Conservation (phyloP, 2,113 vertebrate species). For the Microcebus tavaratra region DNA sequence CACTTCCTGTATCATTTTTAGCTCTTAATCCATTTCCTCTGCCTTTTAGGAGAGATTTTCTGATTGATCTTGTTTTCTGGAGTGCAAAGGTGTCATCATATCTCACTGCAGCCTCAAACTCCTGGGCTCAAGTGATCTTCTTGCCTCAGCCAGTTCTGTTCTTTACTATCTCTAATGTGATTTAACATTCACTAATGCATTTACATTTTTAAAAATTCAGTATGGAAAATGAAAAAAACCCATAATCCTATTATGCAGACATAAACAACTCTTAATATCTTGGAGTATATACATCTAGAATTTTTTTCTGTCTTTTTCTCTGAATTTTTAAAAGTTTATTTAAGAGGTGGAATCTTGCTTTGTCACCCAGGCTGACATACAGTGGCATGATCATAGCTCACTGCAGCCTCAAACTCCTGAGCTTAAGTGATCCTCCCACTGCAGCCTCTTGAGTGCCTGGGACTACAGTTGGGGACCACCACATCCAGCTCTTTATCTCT, state of each 20-base stretch:
- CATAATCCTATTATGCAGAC: not conserved
- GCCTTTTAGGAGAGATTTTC: conserved; percentile 40
- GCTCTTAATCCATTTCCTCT: conserved; percentile 46
- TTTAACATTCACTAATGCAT: conserved; percentile 8
- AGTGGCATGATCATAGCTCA: no score
- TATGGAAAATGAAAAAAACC: not conserved
- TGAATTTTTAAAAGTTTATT: not conserved
- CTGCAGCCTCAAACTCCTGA: no score
- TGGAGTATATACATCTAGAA: not conserved
- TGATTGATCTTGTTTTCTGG: conserved; percentile 38
- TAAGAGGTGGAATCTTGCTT: no score
- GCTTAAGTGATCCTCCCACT: no score
- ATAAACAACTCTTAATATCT: not conserved
- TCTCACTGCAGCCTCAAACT: no score
- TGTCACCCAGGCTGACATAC: no score
- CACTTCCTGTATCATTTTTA: conserved; percentile 59
- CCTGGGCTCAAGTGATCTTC: no score
- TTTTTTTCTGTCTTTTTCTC: not conserved
- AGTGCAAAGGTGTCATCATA: not conserved
- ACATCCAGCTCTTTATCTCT: not conserved
- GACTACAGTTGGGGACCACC: no score
- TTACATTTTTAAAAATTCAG: not conserved
- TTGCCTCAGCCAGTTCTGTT: not conserved
- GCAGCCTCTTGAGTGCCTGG: no score
- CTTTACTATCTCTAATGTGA: not conserved